Evolutionary conservation across 2,888 invertebrate genomes (phyloP), one percentile per base, ranked within the genome.

Genomic region (Lepeophtheirus nordmannii): DNA sequence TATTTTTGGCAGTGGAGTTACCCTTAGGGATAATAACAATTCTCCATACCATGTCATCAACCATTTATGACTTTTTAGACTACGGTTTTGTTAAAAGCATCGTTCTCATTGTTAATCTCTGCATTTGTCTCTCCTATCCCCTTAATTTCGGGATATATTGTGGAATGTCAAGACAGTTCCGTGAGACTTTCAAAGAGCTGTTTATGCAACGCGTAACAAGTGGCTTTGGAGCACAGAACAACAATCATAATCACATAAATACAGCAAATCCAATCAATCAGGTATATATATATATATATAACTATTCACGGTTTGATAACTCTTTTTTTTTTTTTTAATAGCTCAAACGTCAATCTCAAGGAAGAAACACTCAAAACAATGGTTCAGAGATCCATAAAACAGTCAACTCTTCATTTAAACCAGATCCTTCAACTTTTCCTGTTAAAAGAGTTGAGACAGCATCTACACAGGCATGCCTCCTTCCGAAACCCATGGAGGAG

Each of bases 91-190:
- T 87, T 17, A 87, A 87, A 73, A 81, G 85, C 23, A 79, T 87
- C 77, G 86, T 89, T 74, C 87, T 94, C 68, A 85, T 91, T 68
- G 82, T 90, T 53, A 89, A 89, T 60, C 92, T 92, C 76, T 91
- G 91, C 12, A 85, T 92, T 67, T 92, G 93, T 75, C 93, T 94
- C 73, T 92, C 90, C 68, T 80, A 80, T 70, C 80, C 80, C 5
- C 71, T 79, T 69, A 80, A 81, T 70, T 81, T 81, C 71, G 80
- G 80, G 70, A 91, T 93, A 70, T 94, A 94, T 74, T 93, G 92
- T 75, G 91, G 91, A 23, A 96, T 94, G 94, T 90, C 89, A 40
- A 80, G 89, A 40, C 90, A 89, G 75, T 94, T 94, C 76, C 80
- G 94, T 63, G 90, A 92, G 75, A 93, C 93, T 0, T 94, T 94